Evolutionary conservation across 2,888 invertebrate species (phyloP).

Genomic region (Aromia moschata): DNA sequence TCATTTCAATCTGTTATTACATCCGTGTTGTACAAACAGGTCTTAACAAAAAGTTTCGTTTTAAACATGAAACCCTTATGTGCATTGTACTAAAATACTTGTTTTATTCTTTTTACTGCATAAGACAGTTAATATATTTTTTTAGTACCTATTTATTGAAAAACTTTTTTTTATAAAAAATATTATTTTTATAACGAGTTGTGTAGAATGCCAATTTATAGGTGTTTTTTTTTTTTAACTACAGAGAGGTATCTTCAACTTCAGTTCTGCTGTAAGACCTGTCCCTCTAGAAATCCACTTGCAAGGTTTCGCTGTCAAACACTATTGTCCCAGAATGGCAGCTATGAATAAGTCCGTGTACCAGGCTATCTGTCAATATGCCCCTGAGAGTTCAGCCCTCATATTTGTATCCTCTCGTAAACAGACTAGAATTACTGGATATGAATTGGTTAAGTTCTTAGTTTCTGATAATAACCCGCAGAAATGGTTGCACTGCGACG

Average conservation of each 20-base stretch:
- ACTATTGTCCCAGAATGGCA: slow-evolving; percentile 99
- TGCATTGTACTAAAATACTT: too few species aligned
- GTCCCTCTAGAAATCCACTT: slow-evolving; percentile 90
- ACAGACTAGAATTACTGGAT: slow-evolving; percentile 95
- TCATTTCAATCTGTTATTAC: too few species aligned
- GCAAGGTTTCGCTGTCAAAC: slow-evolving; percentile 95
- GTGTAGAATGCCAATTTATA: too few species aligned
- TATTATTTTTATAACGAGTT: too few species aligned
- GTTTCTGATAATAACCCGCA: slow-evolving; percentile 93
- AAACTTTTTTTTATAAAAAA: too few species aligned
- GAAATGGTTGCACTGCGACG: slow-evolving; percentile 91
- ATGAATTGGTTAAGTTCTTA: slow-evolving; percentile 91
- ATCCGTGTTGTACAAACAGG: too few species aligned
- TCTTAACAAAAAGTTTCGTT: too few species aligned
- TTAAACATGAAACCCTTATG: too few species aligned
- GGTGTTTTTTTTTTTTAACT: too few species aligned
- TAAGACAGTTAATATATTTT: too few species aligned
- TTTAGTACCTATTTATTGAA: too few species aligned
- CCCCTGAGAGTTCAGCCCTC: slow-evolving; percentile 89
- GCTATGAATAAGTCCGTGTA: slow-evolving; percentile 99
- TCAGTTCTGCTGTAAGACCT: slow-evolving; percentile 95
- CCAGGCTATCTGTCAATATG: slow-evolving; percentile 93
- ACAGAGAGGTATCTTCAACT: slow-evolving; percentile 93
- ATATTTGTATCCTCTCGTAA: slow-evolving; percentile 96
- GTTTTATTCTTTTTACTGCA: too few species aligned